Conservation (phyloP, 2,888 invertebrate species). For the Parnassius orleans region DNA sequence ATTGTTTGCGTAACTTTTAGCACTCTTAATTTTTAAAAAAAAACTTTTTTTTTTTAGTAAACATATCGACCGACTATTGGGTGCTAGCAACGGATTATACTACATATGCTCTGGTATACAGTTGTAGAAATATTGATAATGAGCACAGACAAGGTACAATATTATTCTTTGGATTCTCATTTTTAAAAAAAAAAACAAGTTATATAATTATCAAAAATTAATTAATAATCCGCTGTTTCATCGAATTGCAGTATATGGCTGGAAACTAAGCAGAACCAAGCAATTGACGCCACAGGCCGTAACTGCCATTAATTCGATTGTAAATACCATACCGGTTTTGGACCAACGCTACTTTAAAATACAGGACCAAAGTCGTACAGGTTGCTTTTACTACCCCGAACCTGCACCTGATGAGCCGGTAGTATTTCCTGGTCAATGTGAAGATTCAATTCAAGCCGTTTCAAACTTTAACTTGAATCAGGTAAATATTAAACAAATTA, state of each 20-base stretch:
- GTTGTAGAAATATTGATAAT: conserved; percentile 76
- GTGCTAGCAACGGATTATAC: conserved; percentile 83
- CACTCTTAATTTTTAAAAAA: no score
- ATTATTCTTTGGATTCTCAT: neutral
- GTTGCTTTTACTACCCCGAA: conserved; percentile 54
- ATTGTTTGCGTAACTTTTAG: no score
- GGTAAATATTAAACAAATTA: conserved; percentile 19
- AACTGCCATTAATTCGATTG: conserved; percentile 38
- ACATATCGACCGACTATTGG: conserved; percentile 68
- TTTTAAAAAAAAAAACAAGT: no score
- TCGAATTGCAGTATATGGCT: conserved; percentile 40
- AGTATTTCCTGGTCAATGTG: conserved; percentile 50
- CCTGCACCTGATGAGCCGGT: conserved; percentile 43
- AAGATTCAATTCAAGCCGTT: conserved; percentile 32
- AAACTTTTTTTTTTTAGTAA: conserved; percentile 39
- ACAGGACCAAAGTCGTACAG: conserved; percentile 42
- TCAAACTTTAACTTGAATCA: conserved; percentile 35
- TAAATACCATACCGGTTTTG: conserved; percentile 42
- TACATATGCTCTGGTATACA: conserved; percentile 83
- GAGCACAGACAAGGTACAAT: conserved; percentile 67
- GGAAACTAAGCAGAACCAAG: conserved; percentile 53
- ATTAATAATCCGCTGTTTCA: neutral
- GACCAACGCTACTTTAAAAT: conserved; percentile 42
- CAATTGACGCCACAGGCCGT: conserved; percentile 34
- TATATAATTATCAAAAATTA: no score